A percentile compares a stretch with the other conserved stretches of the same genome.
phyloP scores from a whole-genome alignment of 2,888 invertebrate species.

The Tridacna gigas region DNA sequence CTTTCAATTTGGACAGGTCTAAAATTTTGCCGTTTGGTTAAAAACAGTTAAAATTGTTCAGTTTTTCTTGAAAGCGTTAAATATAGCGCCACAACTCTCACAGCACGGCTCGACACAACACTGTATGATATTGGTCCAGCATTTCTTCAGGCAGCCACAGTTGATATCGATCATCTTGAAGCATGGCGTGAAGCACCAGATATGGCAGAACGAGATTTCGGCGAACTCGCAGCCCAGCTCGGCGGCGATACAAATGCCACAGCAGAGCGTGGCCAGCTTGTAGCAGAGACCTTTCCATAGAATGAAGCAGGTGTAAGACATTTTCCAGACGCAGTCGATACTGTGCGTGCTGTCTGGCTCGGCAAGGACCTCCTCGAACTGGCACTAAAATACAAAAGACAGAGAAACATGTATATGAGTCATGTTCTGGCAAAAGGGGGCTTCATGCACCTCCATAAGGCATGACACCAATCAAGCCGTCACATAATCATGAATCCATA shows the following conservation, averaged over 20 bases:
- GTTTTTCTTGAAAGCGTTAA: conserved; percentile 63
- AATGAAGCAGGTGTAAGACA: conserved; percentile 88
- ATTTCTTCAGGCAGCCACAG: conserved; percentile 64
- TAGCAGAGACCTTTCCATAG: conserved; percentile 90
- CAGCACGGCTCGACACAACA: conserved; percentile 71
- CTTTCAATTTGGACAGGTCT: too few relatives aligned
- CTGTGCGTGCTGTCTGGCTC: conserved; percentile 74
- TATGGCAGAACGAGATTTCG: conserved; percentile 86
- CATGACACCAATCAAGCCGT: too few relatives aligned
- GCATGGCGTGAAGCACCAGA: conserved; percentile 73
- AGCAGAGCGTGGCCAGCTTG: conserved; percentile 88
- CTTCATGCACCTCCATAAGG: too few relatives aligned
- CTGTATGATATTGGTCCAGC: conserved; percentile 31
- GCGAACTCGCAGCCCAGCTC: conserved; percentile 85
- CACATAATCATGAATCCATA: too few relatives aligned
- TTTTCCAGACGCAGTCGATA: conserved; percentile 90
- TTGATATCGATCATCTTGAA: conserved; percentile 85
- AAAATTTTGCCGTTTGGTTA: too few relatives aligned
- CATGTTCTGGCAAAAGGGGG: too few relatives aligned
- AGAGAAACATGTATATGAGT: too few relatives aligned
- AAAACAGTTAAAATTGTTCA: too few relatives aligned
- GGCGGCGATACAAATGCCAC: conserved; percentile 89
- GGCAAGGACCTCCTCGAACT: conserved; percentile 74
- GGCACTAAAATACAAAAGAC: conserved; percentile 59
- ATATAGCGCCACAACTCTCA: conserved; percentile 62